Conservation (phyloP, 1,140 invertebrate species). For the Teleopsis dalmanni region DNA sequence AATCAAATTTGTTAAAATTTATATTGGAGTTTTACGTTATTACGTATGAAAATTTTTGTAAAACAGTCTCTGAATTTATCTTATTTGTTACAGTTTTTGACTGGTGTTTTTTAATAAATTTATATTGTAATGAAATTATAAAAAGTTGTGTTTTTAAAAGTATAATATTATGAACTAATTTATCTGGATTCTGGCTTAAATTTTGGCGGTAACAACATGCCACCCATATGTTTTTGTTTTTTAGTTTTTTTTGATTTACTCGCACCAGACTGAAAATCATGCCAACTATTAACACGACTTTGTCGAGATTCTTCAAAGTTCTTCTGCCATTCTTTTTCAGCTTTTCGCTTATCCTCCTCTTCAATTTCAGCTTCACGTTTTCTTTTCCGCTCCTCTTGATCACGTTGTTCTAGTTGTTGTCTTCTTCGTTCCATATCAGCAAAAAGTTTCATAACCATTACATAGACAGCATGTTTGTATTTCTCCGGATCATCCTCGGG, state of each 20-base stretch:
- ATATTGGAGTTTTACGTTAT: background rate
- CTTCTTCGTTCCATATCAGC: slow-evolving; percentile 90
- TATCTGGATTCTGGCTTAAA: slow-evolving; percentile 92
- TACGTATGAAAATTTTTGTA: too few species aligned
- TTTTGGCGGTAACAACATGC: slow-evolving; percentile 84
- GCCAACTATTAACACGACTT: slow-evolving; percentile 92
- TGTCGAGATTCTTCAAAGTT: slow-evolving; percentile 97
- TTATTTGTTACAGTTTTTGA: too few species aligned
- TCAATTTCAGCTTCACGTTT: slow-evolving; percentile 91
- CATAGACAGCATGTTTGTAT: slow-evolving; percentile 90
- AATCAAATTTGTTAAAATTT: background rate
- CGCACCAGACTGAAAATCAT: slow-evolving; percentile 77
- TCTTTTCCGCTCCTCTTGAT: slow-evolving; percentile 89
- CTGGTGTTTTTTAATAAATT: too few species aligned
- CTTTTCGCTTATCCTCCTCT: slow-evolving; percentile 79
- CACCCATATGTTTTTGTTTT: slow-evolving; percentile 58
- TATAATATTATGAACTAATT: too few species aligned
- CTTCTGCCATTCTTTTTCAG: slow-evolving; percentile 92
- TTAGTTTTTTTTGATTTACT: slow-evolving; percentile 63
- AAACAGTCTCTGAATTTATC: too few species aligned
- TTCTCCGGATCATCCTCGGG: slow-evolving; percentile 93
- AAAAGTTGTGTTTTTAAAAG: too few species aligned
- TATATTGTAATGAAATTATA: too few species aligned
- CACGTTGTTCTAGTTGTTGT: slow-evolving; percentile 74
- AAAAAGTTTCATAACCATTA: slow-evolving; percentile 97